Evolutionary conservation across 2,113 vertebrate species (phyloP), one percentile per base, ranked within the genome.

Genomic region (Rhabdornis inornatus): DNA sequence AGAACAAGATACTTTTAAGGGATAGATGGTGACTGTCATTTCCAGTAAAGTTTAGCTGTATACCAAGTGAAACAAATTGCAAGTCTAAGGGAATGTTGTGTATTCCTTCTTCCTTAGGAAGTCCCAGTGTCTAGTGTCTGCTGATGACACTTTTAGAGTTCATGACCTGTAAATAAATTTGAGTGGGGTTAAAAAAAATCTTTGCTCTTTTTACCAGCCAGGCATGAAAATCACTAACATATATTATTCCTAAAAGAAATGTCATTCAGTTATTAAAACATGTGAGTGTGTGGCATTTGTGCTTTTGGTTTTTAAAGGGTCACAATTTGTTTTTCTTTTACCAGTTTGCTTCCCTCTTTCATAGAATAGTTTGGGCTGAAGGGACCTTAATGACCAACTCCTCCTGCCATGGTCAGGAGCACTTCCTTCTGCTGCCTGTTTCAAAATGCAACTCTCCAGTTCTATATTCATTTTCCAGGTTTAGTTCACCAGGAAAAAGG

Each of bases 201-300:
- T 82, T 70, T 1, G 0, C 4, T 61, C 22, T 50, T 89, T 80
- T 55, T 70, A 59, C 16, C 12, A 64, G 14, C 10, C 40, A 64
- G 15, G 9, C 15, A 30, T 47, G 35, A 82, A 81, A 61, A 77
- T 35, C 15, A 55, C 4, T 8, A 25, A 30, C 7, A 8, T 10
- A 56, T 19, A 14, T 23, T 35, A 50, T 69, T 22, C 23, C 15
- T 89, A 5, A 15, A 39, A 33, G 3, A 11, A 75, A 31, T 3
- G 3, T 18, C 9, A 80, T 52, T 28, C 9, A 30, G 6, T 44
- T 60, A 22, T 30, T 61, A 59, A 70, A 55, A 44, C 3, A n/a
- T 15, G 18, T 13, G 16, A 45, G 47, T 7, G 2, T 30, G 13
- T 27, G n/a, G 3, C 2, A 0, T 21, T 31, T 9, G 19, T 15